phyloP scores from a whole-genome alignment of 1,140 invertebrate species.

The Conus ventricosus region DNA sequence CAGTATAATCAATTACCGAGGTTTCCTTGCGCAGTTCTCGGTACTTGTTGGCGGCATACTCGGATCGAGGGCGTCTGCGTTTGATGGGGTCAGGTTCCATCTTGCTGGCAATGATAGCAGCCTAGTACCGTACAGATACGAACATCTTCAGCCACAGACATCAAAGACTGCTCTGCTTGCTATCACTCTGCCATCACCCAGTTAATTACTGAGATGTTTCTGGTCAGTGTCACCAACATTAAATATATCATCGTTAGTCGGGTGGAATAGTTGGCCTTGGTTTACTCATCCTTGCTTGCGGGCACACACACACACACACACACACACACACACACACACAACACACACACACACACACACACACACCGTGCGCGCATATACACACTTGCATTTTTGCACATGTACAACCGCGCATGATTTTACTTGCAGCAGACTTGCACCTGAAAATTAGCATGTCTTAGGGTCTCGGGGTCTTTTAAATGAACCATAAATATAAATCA shows the following conservation, averaged over 20 bases:
- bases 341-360: conserved; percentile 9
- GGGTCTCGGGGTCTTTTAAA: no score
- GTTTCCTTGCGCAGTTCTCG: conserved; percentile 39
- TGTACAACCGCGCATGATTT: no score
- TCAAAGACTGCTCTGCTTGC: no score
- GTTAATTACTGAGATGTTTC: no score
- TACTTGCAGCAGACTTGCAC: neutral
- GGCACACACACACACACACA: neutral
- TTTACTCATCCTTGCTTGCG: neutral
- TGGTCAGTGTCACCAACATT: no score
- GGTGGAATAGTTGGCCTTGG: neutral
- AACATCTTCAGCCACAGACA: conserved; percentile 6
- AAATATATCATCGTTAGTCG: no score
- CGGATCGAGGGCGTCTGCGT: conserved; percentile 50
- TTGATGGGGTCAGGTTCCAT: conserved; percentile 50
- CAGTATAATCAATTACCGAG: conserved; percentile 39
- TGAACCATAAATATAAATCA: no score
- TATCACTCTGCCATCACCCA: no score
- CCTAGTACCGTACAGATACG: conserved; percentile 42
- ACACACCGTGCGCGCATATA: neutral
- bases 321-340: conserved; percentile 6
- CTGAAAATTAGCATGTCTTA: neutral
- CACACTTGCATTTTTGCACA: no score
- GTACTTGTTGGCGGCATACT: conserved; percentile 52
- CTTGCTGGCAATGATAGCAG: conserved; percentile 60